These are phyloP conservation scores for Drosophila bipectinata DNA, from an alignment of 1,140 invertebrate genomes.

Conservation along the genomic window DNA sequence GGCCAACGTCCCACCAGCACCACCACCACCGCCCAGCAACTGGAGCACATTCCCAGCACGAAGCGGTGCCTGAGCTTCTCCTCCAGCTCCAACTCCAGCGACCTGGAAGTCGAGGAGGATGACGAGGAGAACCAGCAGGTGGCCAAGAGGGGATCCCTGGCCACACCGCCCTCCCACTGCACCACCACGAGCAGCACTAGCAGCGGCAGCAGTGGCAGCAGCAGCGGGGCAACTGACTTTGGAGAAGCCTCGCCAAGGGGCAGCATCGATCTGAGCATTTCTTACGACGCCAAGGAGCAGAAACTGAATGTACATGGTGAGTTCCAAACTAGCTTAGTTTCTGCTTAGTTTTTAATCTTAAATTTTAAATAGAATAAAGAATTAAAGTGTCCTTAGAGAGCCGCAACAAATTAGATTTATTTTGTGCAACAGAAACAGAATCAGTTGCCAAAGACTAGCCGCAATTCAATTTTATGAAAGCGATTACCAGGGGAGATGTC, in stretches of 20 bases:
- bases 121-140: conserved; percentile 47
- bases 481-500: conserved; percentile 3
- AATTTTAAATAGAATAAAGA: background rate
- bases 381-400: background rate
- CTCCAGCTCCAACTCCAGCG: conserved; percentile 54
- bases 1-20: background rate
- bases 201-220: conserved; percentile 2
- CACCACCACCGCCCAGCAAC: background rate
- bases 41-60: conserved; percentile 62
- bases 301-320: conserved; percentile 83
- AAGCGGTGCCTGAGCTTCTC: conserved; percentile 82
- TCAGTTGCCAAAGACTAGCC: background rate
- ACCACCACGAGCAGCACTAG: conserved; percentile 13
- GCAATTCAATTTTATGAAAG: background rate
- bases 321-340: conserved; percentile 46
- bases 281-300: conserved; percentile 54
- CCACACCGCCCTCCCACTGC: conserved; percentile 37
- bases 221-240: background rate
- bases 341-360: background rate
- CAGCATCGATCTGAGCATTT: conserved; percentile 70
- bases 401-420: conserved; percentile 4
- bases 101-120: conserved; percentile 51
- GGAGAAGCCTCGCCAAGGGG: conserved; percentile 39
- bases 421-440: background rate
- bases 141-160: conserved; percentile 69